phyloP scores from a whole-genome alignment of 2,888 invertebrate species.

The Hedychridium roseum region DNA sequence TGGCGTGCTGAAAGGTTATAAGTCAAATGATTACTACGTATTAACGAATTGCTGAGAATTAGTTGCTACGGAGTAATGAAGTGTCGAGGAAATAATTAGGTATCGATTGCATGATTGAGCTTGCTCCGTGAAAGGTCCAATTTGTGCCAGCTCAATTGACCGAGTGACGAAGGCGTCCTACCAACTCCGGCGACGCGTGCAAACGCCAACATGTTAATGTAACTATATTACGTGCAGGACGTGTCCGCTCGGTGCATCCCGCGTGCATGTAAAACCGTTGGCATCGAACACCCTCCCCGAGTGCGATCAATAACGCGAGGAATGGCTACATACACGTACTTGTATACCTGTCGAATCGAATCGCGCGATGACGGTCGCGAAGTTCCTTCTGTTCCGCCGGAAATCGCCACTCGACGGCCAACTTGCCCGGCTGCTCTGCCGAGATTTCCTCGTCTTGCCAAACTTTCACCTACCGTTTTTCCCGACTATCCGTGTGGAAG shows the following conservation, averaged over 20 bases:
- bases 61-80: too few species aligned
- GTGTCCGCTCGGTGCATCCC: slow-evolving; percentile 18
- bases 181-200: slow-evolving; percentile 11
- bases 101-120: too few species aligned
- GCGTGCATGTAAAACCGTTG: slow-evolving; percentile 27
- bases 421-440: not conserved
- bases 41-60: too few species aligned
- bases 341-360: too few species aligned
- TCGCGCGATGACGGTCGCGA: slow-evolving; percentile 16
- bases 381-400: slow-evolving; percentile 29
- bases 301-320: slow-evolving; percentile 44
- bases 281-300: slow-evolving; percentile 39
- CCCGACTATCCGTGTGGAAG: too few species aligned
- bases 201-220: slow-evolving; percentile 31
- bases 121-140: not conserved
- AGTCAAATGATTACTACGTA: too few species aligned
- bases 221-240: slow-evolving; percentile 24
- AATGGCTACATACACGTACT: slow-evolving; percentile 35
- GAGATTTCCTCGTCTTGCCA: not conserved
- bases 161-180: too few species aligned
- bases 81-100: too few species aligned
- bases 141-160: not conserved
- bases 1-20: too few species aligned
- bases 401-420: slow-evolving; percentile 15
- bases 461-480: too few species aligned